Conservation (phyloP, 2,113 vertebrate species). For the human region GRCh38 chr2:64745001-64745500, state of each 20-base stretch:
- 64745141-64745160: too few species aligned
- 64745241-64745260: conserved; percentile 75
- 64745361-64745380: conserved; percentile 34
- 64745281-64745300: conserved; percentile 45
- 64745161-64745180: too few species aligned
- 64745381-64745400: background rate
- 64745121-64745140: background rate
- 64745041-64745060: background rate
- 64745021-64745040: conserved; percentile 6
- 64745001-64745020: background rate
- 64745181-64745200: background rate
- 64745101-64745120: background rate
- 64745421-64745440: conserved; percentile 36
- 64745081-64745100: background rate
- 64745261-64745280: conserved; percentile 48
- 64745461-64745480: background rate
- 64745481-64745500: conserved; percentile 27
- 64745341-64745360: background rate
- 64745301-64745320: background rate
- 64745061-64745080: background rate
- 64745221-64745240: conserved; percentile 53
- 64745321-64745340: background rate
- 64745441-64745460: conserved; percentile 19
- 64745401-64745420: background rate
- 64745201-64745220: conserved; percentile 72